Percentiles rank a stretch among this genome's conserved stretches.
phyloP scores from a whole-genome alignment of 2,888 invertebrate species.

The Nephrotoma appendiculata region DNA sequence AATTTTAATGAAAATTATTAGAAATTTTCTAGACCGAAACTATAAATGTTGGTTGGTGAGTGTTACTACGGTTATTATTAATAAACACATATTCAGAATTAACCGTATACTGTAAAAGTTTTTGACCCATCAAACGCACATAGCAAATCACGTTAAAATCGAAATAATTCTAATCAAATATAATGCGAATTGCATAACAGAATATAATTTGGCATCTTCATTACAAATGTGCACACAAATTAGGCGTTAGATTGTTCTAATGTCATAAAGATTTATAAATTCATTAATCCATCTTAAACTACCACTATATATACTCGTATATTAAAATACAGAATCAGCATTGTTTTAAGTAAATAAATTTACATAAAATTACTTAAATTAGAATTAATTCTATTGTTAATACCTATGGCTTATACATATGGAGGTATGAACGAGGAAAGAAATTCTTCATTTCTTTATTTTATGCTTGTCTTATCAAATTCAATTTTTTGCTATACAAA shows the following conservation, averaged over 20 bases:
- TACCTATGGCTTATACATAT: no score
- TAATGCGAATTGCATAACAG: neutral
- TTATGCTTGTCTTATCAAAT: neutral
- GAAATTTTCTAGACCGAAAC: neutral
- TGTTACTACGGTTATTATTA: neutral
- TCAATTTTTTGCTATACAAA: neutral
- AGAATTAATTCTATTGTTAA: neutral
- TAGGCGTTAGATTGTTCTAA: neutral
- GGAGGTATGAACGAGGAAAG: neutral
- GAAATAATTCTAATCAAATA: neutral
- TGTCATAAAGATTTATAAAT: neutral
- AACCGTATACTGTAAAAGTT: neutral
- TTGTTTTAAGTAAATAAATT: neutral
- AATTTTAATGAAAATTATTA: neutral
- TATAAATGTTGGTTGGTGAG: neutral
- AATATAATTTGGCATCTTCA: neutral
- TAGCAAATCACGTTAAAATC: neutral
- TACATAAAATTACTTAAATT: neutral
- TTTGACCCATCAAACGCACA: neutral
- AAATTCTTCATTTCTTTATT: neutral
- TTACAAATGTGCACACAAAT: neutral
- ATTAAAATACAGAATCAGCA: neutral
- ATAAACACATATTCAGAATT: neutral
- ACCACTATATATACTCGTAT: neutral
- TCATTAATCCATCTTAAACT: neutral